phyloP scores from a whole-genome alignment of 2,113 vertebrate species.

The Eclectus roratus region DNA sequence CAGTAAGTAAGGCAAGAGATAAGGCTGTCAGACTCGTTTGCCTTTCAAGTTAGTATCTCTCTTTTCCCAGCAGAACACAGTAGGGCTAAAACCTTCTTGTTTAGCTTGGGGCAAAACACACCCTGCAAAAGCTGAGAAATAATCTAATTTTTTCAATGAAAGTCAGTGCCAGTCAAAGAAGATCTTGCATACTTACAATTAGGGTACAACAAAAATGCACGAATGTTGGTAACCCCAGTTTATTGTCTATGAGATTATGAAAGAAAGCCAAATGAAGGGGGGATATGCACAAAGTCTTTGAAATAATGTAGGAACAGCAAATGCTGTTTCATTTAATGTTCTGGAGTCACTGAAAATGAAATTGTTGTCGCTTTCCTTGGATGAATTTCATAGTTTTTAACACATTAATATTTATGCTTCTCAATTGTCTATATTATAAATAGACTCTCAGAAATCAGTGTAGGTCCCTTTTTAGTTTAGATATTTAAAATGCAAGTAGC shows the following conservation, averaged over 20 bases:
- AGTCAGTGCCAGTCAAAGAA: constrained; percentile 74
- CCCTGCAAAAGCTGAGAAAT: constrained; percentile 68
- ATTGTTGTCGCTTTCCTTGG: not conserved
- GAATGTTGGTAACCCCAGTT: constrained; percentile 12
- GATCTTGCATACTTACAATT: constrained; percentile 46
- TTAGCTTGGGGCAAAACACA: constrained; percentile 77
- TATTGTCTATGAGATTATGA: not conserved
- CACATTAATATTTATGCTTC: constrained; percentile 24
- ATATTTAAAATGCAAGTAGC: not conserved
- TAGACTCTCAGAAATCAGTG: not conserved
- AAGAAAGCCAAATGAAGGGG: constrained; percentile 13
- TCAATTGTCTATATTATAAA: not conserved
- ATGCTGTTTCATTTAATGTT: not conserved
- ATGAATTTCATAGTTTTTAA: constrained; percentile 18
- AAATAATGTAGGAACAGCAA: not conserved
- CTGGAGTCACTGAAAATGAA: constrained; percentile 19
- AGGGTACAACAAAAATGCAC: constrained; percentile 46
- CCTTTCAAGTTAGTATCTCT: constrained; percentile 41
- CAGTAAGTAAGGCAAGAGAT: constrained; percentile 43
- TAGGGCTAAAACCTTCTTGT: constrained; percentile 70
- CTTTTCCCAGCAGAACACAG: constrained; percentile 57
- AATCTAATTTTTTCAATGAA: constrained; percentile 79
- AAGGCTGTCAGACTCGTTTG: not conserved
- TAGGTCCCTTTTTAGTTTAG: not conserved
- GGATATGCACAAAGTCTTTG: not conserved